A percentile compares a stretch with the other conserved stretches of the same genome.
These are phyloP conservation scores for Etheostoma spectabile DNA, from an alignment of 2,113 vertebrate species.

Conservation along the genomic window DNA sequence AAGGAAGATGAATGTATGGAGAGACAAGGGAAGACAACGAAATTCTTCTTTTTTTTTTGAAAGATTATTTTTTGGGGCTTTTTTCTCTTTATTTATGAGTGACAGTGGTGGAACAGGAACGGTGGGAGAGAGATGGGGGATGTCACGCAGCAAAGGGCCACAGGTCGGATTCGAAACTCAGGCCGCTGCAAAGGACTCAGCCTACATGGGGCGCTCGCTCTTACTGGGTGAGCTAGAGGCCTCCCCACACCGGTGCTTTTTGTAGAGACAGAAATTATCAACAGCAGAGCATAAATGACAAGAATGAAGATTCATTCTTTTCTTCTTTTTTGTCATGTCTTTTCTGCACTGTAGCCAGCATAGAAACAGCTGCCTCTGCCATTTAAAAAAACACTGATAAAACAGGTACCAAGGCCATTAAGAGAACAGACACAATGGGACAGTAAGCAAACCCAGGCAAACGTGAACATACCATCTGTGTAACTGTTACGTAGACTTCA, in stretches of 20 bases:
- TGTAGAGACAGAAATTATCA: not conserved
- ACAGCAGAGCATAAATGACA: not conserved
- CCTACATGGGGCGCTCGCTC: too few species aligned
- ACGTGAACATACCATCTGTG: constrained; percentile 24
- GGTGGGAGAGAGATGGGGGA: too few species aligned
- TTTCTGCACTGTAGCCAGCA: not conserved
- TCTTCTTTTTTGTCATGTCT: not conserved
- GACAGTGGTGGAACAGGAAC: too few species aligned
- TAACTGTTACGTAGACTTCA: not conserved
- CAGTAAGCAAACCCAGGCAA: constrained; percentile 6
- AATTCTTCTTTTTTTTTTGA: not conserved
- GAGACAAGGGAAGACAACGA: not conserved
- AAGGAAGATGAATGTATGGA: not conserved
- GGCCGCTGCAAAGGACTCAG: too few species aligned
- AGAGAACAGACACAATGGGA: constrained; percentile 17
- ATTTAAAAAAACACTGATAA: constrained; percentile 8
- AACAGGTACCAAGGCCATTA: constrained; percentile 5
- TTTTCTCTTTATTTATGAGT: too few species aligned
- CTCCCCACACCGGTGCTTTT: not conserved
- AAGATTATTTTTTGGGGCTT: too few species aligned
- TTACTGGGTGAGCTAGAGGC: too few species aligned
- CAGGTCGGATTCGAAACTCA: too few species aligned
- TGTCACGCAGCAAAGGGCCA: too few species aligned
- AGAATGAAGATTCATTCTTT: not conserved
- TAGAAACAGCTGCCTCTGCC: constrained; percentile 6